Base-by-base conservation (phyloP, 2,888 invertebrate genomes). In the Scaptomyza reducta region DNA sequence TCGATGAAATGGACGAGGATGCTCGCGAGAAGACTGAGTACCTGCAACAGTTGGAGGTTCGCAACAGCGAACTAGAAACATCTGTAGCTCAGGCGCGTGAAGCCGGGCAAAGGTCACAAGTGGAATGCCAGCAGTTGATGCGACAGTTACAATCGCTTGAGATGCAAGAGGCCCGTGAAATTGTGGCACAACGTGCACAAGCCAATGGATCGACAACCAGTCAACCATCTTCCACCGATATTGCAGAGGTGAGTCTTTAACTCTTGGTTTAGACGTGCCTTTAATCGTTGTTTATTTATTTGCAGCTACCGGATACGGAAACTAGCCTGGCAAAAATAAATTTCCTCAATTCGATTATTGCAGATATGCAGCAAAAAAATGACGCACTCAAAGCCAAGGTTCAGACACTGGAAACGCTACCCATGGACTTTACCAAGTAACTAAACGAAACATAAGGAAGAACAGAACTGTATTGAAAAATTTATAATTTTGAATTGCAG, bases 281-380 rank as follows among this genome's bases (percentile, higher is more conserved):
- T 4, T 14, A 35, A 14, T 7, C n/a, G 16, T 13, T 2, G 0
- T 6, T 22, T 47, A 14, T 35, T 1, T 1, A 2, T 16, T 54
- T 62, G 9, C 40, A 75, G 71, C n/a, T 54, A 2, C 6, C 45
- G 59, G 93, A 94, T 77, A 93, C 94, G 50, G 95, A 95, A 74
- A 88, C 83, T 10, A 89, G 77, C 50, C 38, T 79, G 14, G 94
- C 94, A 10, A 96, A 97, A 92, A 95, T 97, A 59, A 95, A 96
- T 82, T 99, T 99, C 92, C 93, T 99, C 31, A 98, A 99, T 93
- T 97, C 98, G 9, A 98, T 99, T 79, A 99, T 99, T 83, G 97
- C 97, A 29, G 98, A 98, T 89, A 96, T 98, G 95, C 97, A 98
- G 92, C 94, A 94, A 77, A 98, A 98, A 91, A 98, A 97, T 90